These are phyloP conservation scores for Sandelia bainsii DNA, from an alignment of 2,797 vertebrate species.

Conservation along the genomic window DNA sequence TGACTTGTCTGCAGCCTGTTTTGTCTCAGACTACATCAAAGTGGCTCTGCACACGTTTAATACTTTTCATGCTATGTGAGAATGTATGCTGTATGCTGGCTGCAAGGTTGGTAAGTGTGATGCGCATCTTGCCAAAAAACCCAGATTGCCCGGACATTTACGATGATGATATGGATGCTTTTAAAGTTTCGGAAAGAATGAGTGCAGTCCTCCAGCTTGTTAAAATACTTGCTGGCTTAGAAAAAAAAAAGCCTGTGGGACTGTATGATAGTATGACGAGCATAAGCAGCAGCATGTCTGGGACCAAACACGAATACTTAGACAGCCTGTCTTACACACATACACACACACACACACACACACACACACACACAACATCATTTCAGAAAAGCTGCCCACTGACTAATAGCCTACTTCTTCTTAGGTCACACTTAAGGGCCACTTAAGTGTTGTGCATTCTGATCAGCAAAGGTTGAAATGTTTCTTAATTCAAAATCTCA, in stretches of 20 bases:
- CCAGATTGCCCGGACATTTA: slow-evolving; percentile 34
- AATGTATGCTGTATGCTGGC: not conserved
- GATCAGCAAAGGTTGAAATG: slow-evolving; percentile 31
- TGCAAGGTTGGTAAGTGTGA: not conserved
- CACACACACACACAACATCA: not conserved
- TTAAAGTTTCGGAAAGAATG: slow-evolving; percentile 67
- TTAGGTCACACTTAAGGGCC: slow-evolving; percentile 22
- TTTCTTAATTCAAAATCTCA: slow-evolving; percentile 37
- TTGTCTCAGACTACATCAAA: slow-evolving; percentile 49
- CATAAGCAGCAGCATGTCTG: slow-evolving; percentile 66
- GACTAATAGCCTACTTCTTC: slow-evolving; percentile 47
- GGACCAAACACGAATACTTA: slow-evolving; percentile 50
- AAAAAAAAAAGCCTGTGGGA: slow-evolving; percentile 54
- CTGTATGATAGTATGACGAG: slow-evolving; percentile 68
- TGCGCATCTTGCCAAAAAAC: slow-evolving; percentile 27
- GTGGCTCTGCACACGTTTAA: slow-evolving; percentile 6
- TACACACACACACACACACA: slow-evolving; percentile 1
- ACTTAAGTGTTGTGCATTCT: slow-evolving; percentile 21
- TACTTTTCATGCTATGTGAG: slow-evolving; percentile 25
- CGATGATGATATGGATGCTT: slow-evolving; percentile 53
- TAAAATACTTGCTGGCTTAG: slow-evolving; percentile 69
- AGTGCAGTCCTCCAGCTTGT: slow-evolving; percentile 64
- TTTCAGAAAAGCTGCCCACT: slow-evolving; percentile 46
- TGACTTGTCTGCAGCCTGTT: slow-evolving; percentile 49
- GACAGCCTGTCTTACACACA: slow-evolving; percentile 20